phyloP scores from a whole-genome alignment of 2,888 invertebrate genomes.

The Eristalinus aeneus region DNA sequence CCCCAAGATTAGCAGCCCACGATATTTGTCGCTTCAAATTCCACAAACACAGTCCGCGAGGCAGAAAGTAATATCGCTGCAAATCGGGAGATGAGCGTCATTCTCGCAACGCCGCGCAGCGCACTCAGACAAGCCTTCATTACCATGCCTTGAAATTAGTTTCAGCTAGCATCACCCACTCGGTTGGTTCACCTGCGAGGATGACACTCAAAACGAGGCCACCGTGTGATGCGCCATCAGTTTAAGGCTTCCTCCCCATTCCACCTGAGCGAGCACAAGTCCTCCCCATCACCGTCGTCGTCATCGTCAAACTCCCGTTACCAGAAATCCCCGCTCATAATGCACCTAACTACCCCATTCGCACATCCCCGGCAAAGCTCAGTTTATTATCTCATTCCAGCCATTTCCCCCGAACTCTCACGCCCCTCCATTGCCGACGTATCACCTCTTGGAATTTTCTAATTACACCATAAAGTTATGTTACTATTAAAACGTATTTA shows the following conservation, averaged over 20 bases:
- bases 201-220: constrained; percentile 15
- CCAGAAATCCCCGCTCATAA: constrained; percentile 56
- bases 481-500: constrained; percentile 72
- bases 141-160: neutral
- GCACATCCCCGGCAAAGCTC: constrained; percentile 55
- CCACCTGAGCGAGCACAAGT: constrained; percentile 24
- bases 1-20: too few species aligned
- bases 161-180: neutral
- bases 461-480: constrained; percentile 71
- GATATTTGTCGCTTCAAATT: too few species aligned
- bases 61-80: neutral
- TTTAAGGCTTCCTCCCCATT: neutral
- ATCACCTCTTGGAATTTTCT: constrained; percentile 71
- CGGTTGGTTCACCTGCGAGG: neutral
- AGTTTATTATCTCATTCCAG: constrained; percentile 62
- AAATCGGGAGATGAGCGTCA: neutral
- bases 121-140: neutral
- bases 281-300: neutral
- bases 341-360: constrained; percentile 60
- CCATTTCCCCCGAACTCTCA: neutral
- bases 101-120: neutral
- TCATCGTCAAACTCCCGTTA: constrained; percentile 41
- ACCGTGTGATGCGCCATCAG: constrained; percentile 1
- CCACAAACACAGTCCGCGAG: neutral
- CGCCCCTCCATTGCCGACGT: constrained; percentile 2